phyloP scores from a whole-genome alignment of 2,888 invertebrate species.

The Agonopterix alstromeriana region DNA sequence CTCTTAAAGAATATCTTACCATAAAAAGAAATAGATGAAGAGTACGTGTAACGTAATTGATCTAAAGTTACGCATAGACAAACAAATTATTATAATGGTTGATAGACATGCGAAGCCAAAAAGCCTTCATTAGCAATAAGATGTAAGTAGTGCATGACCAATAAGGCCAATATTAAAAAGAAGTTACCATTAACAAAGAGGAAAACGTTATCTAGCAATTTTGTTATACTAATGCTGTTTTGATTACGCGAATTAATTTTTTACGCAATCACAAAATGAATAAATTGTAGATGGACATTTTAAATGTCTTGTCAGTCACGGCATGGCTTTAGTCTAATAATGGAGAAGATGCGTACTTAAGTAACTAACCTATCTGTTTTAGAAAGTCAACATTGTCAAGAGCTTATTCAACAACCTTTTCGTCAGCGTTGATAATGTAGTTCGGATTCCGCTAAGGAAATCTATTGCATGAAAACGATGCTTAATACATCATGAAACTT shows the following conservation, averaged over 20 bases:
- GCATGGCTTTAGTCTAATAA: slow-evolving; percentile 26
- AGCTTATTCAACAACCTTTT: slow-evolving; percentile 3
- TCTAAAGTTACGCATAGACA: neutral
- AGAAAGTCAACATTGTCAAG: slow-evolving; percentile 23
- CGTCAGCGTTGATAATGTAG: too few relatives aligned
- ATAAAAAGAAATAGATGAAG: too few relatives aligned
- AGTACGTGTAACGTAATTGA: too few relatives aligned
- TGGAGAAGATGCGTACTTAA: slow-evolving; percentile 30
- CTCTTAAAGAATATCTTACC: too few relatives aligned
- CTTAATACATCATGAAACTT: too few relatives aligned
- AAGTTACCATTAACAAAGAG: slow-evolving; percentile 24
- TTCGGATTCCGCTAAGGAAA: too few relatives aligned
- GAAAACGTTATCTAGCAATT: slow-evolving; percentile 36
- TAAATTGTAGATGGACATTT: slow-evolving; percentile 18
- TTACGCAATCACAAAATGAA: slow-evolving; percentile 35
- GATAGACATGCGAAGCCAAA: slow-evolving; percentile 10
- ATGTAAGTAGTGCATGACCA: slow-evolving; percentile 38
- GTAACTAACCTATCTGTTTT: slow-evolving; percentile 22
- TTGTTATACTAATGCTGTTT: slow-evolving; percentile 57
- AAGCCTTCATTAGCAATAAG: slow-evolving; percentile 13
- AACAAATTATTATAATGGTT: slow-evolving; percentile 4
- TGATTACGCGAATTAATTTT: slow-evolving; percentile 62
- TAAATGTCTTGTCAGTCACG: slow-evolving; percentile 26
- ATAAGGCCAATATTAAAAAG: slow-evolving; percentile 36
- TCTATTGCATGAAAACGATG: too few relatives aligned